Evolutionary conservation across 2,888 invertebrate genomes (phyloP), one percentile per base, ranked within the genome.

Genomic region (Dimorphilus gyrociliatus): DNA sequence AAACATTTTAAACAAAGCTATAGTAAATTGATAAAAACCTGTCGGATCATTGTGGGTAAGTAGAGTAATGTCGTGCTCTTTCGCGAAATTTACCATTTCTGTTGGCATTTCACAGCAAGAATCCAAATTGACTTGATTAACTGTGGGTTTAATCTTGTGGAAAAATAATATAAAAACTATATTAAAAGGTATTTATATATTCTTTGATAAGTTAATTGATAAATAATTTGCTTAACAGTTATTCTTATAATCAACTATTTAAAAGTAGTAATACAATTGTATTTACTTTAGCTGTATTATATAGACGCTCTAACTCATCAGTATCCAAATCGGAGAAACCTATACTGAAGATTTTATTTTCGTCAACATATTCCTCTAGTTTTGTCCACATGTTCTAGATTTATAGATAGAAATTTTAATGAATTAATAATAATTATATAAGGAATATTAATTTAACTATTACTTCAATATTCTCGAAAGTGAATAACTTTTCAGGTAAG

Each of bases 71-170:
- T 84, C 81, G 49, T 88, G 75, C 41, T 79, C 75, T 47, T 80
- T 78, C 38, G 92, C 85, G 66, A 82, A 94, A 40, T 75, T 73
- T 59, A 82, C 78, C 41, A 94, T 69, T 2, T 80, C 74, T 2
- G 82, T 79, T 15, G 92, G 90, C 32, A 94, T 88, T 3, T 86
- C 81, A 66, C 90, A 90, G 35, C 90, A 90, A 2, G 80, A 77
- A 1, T 81, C 76, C 32, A 90, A 68, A 66, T 85, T 90, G 36
- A 92, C 84, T 67, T 92, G 90, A 32, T 86, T 78, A 34, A 85
- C 82, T 38, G 73, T 71, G 3, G 90, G 90, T 51, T 80, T 78
- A 8, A 82, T 71, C 56, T 72, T n/a, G 10, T 25, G 1, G n/a
- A n/a, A n/a, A n/a, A n/a, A n/a, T n/a, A n/a, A n/a, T n/a, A n/a